Evolutionary conservation across 2,113 vertebrate species (phyloP), one percentile per base, ranked within the genome.

Genomic region (Mesoclemmys tuberculata): DNA sequence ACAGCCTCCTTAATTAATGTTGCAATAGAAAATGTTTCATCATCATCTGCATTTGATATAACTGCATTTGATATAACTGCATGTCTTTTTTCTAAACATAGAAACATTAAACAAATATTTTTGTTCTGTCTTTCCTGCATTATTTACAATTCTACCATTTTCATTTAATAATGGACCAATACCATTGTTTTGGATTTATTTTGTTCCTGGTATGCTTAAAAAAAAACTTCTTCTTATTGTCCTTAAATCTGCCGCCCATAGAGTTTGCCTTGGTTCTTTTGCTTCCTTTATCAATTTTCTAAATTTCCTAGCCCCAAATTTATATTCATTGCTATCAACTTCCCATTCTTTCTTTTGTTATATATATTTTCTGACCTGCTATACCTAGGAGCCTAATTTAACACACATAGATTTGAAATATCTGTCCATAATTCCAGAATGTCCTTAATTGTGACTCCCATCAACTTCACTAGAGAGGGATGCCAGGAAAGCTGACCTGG

Each of bases 171-270:
- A 46, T 31, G 7, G 3, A 58, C 18, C 0, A 1, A 75, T 9
- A 5, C 26, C 38, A 54, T 19, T 14, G 46, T 2, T 21, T 46
- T 12, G 48, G 80, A 86, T 83, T 24, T 19, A 2, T 19, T 71
- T 31, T 0, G 4, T 21, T 54, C 0, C 26, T 4, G 41, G 10
- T 29, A 2, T 54, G 3, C 26, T n/a, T n/a, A n/a, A n/a, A n/a
- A n/a, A n/a, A n/a, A n/a, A n/a, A n/a, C 61, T 87, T 26, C 1
- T 35, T 51, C 31, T 51, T 14, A 3, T 2, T 5, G 22, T 31
- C 44, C 75, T 80, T 14, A 3, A 10, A 78, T 16, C 1, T 41
- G 82, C 49, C 29, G 21, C 35, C 56, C 14, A 44, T 46, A 46
- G 1, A 1, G 27, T 51, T 46, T 77, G 5, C 0, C n/a, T n/a